Evolutionary conservation across 1,140 invertebrate species (phyloP).

Genomic region (Mesaphorura yosii): DNA sequence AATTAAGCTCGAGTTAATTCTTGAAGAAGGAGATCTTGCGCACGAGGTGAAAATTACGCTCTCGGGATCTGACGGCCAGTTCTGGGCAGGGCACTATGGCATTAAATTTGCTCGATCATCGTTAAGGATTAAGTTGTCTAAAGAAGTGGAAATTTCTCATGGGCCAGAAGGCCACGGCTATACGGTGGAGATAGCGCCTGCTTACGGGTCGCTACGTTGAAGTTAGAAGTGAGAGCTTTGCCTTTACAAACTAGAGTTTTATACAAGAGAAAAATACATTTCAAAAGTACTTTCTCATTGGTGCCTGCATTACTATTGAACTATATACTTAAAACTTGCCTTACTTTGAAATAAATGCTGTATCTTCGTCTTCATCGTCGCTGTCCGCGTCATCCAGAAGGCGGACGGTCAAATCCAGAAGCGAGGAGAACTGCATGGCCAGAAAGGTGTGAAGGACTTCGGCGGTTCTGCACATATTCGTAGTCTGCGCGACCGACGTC

Average conservation of each 20-base stretch:
- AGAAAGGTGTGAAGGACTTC: no score
- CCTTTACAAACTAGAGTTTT: not conserved
- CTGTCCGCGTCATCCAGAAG: no score
- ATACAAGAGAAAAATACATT: not conserved
- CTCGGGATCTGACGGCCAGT: not conserved
- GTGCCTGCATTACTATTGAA: not conserved
- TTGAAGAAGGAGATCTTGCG: not conserved
- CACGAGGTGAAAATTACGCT: not conserved
- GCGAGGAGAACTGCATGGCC: no score
- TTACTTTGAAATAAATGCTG: no score
- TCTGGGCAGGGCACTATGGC: slow-evolving; percentile 4
- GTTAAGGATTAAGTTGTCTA: not conserved
- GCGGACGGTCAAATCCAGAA: no score
- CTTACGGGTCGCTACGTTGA: not conserved
- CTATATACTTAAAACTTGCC: no score
- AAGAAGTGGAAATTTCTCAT: not conserved
- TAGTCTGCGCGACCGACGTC: no score
- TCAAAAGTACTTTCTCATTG: not conserved
- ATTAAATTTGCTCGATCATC: not conserved
- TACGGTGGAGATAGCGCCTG: not conserved
- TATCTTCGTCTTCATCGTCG: no score
- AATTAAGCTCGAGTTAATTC: not conserved
- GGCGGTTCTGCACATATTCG: no score
- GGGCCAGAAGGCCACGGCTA: not conserved
- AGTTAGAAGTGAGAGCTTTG: not conserved